Evolutionary conservation across 2,113 vertebrate species (phyloP).

Genomic region (Hyperoodon ampullatus): DNA sequence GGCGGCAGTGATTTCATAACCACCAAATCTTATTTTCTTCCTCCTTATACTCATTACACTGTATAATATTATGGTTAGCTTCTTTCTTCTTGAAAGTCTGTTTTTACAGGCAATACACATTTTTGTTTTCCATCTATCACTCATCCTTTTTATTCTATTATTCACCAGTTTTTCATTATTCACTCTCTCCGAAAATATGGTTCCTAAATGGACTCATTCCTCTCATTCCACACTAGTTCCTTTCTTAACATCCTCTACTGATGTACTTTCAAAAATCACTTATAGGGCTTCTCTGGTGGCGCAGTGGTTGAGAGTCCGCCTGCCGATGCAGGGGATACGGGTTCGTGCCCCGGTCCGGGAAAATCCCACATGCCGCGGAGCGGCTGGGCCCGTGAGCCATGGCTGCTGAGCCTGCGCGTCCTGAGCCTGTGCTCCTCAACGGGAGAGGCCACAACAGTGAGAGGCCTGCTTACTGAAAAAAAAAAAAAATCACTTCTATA

Average conservation of each 20-base stretch:
- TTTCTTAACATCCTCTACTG: not conserved
- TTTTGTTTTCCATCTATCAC: not conserved
- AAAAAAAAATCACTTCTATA: not conserved
- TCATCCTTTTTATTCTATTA: not conserved
- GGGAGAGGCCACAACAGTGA: too few relatives aligned
- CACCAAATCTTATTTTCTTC: not conserved
- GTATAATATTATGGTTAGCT: not conserved
- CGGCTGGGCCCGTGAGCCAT: too few relatives aligned
- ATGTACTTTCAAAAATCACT: not conserved
- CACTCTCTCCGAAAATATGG: not conserved
- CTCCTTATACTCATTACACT: not conserved
- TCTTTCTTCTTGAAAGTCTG: not conserved
- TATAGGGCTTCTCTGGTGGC: not conserved
- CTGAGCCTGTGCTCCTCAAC: too few relatives aligned
- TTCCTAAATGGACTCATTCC: not conserved
- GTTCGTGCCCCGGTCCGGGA: too few relatives aligned
- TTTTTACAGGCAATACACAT: not conserved
- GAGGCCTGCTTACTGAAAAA: too few relatives aligned
- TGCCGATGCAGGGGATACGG: too few relatives aligned
- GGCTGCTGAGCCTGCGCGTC: too few relatives aligned
- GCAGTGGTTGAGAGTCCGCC: too few relatives aligned
- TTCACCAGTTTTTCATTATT: not conserved
- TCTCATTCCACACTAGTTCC: not conserved
- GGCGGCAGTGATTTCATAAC: not conserved
- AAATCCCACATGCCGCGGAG: too few relatives aligned